Evolutionary conservation across 2,113 vertebrate species (phyloP), one percentile per base, ranked within the genome.

Genomic region (Lophius piscatorius): DNA sequence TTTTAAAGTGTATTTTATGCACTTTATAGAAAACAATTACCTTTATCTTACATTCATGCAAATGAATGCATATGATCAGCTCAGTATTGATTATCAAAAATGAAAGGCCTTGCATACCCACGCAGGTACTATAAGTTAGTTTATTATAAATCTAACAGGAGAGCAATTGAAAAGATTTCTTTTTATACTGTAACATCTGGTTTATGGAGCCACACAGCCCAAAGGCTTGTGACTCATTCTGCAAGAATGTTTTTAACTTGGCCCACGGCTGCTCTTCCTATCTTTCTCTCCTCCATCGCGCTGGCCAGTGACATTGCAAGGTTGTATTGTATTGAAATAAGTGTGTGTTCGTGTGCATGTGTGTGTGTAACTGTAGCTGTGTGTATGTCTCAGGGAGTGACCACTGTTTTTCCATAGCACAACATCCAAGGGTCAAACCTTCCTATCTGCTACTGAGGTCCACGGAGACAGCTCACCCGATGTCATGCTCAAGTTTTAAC

Each of bases 201-300:
- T 62, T 51, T 76, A 39, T 63, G 59, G 48, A 65, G n/a, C n/a
- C n/a, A 50, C 72, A 18, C 26, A 64, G 63, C 45, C 66, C 31
- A 45, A 70, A 68, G 55, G 39, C n/a, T 46, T 68, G 52, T 78
- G 83, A 89, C 52, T 87, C 83, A 84, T 45, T 74, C 49, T 55
- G 31, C 57, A 89, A 34, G 77, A 86, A 84, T 80, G 65, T 58
- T 71, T 74, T 69, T 50, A 63, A n/a, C 55, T 70, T 63, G 71
- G 54, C 69, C 69, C 4, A 16, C 6, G 9, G 64, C 48, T 42
- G 29, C 47, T 24, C 24, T 49, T 26, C 3, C 0, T 58, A 63
- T 67, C 60, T 70, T 58, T 63, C 26, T 64, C 57, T 73, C 51
- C 66, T 26, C 18, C 38, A 17, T 80, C 54, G 6, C 1, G 14